Evolutionary conservation across 2,113 vertebrate species (phyloP), one percentile per base, ranked within the genome.

Genomic region (Channa argus): DNA sequence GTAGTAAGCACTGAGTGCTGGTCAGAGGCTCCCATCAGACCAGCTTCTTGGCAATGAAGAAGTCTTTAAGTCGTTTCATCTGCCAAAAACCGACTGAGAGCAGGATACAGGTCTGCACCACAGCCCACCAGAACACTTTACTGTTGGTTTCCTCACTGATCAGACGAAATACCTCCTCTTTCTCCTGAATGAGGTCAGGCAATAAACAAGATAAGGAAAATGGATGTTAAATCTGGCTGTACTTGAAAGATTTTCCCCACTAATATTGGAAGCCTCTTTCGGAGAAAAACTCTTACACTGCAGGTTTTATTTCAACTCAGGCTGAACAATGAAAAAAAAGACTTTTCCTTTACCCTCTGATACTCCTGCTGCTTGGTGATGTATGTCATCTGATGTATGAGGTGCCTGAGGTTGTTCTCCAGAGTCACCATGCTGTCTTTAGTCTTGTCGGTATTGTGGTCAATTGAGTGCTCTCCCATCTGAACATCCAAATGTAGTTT

Each of bases 41-140:
- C 74, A 98, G 89, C 82, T 98, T 97, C 88, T 98, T 98, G 83
- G 96, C 87, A 13, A 98, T 95, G 55, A 98, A 95, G 90, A 98
- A 98, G 80, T 96, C 94, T 91, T 95, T 96, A 51, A 97, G 94
- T 77, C 91, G 94, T 90, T 95, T 98, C 81, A 97, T 96, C 93
- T 98, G 97, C 95, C 96, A 97, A 84, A 96, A 85, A 75, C 96
- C 96, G 37, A 98, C 90, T 0, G 89, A 93, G 41, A 97, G 88
- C 38, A 98, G 94, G n/a, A 97, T 85, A 10, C 92, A 38, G 13
- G 94, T 97, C 89, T 97, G 96, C 53, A 88, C 77, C 13, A 96
- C 76, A 9, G 97, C 96, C 97, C 96, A 98, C 95, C 95, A 95
- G 71, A 97, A 87, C 85, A 98, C 96, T 46, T 94, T 96, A 74